Percentiles rank a stretch among this genome's conserved stretches.
These are phyloP conservation scores for Corvus moneduloides DNA, from an alignment of 2,113 vertebrate genomes.

Conservation along the genomic window DNA sequence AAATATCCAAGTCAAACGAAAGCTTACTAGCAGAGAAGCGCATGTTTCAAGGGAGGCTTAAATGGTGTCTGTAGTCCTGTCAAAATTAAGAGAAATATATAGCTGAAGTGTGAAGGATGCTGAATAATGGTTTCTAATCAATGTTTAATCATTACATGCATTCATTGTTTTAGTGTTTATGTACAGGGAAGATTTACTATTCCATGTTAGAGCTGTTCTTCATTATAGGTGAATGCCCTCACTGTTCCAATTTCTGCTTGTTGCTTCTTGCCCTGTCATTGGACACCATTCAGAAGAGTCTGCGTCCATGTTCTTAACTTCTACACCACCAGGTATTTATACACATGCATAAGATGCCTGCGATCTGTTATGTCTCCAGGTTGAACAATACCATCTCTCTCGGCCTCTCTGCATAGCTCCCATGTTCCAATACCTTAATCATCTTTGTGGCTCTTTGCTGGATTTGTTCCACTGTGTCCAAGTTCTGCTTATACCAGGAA, in stretches of 20 bases:
- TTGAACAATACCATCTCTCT: neutral
- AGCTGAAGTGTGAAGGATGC: neutral
- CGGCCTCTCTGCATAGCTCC: neutral
- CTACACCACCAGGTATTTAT: neutral
- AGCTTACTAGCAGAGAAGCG: neutral
- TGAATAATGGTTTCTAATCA: neutral
- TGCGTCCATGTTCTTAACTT: neutral
- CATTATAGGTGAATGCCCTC: neutral
- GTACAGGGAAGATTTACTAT: neutral
- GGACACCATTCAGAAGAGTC: neutral
- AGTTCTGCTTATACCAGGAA: neutral
- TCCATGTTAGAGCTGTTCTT: neutral
- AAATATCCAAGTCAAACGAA: neutral
- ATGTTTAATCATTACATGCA: neutral
- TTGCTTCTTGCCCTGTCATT: neutral
- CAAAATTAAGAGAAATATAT: neutral
- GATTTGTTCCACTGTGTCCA: neutral
- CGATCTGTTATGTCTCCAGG: neutral
- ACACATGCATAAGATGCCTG: accelerated
- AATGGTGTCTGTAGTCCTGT: neutral
- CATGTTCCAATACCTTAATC: neutral
- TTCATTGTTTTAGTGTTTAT: neutral
- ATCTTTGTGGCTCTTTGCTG: neutral
- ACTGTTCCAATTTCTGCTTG: neutral
- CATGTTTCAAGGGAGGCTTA: neutral